Evolutionary conservation across 2,797 vertebrate species (phyloP), one percentile per base, ranked within the genome.

Genomic region (Sebastes dallii): DNA sequence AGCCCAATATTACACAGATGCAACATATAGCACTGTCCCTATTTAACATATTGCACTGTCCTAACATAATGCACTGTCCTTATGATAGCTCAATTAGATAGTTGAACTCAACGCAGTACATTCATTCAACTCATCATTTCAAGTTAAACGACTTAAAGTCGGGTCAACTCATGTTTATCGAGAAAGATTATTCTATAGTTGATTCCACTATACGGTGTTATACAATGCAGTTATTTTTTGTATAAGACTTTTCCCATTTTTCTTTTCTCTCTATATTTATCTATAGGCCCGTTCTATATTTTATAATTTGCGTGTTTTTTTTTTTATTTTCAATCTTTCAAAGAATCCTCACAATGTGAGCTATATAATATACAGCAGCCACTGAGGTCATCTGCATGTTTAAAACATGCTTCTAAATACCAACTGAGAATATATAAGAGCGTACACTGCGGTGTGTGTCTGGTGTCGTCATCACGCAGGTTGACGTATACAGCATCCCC

Each of bases 391-490:
- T 78, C 22, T 39, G 6, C 22, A 32, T 58, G 30, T 77, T 60
- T 30, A 32, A 42, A 65, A 75, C 55, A 72, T 75, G 69, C 3
- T 9, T 74, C 61, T 66, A 46, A 65, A 70, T 46, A 14, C 30
- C 39, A 22, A 58, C 46, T 64, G 61, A 78, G 56, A 34, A 55
- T 36, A 66, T n/a, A 59, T n/a, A 62, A 34, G 42, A 46, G 9
- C 55, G 64, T 67, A 13, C 54, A 78, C 61, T 82, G 82, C 76
- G 82, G 82, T 78, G 84, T 82, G 84, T 77, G 50, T 66, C 39
- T 42, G 74, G 4, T 89, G 82, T 71, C 91, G 90, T 94, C 88
- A 93, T 90, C 77, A 91, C 91, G 90, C 80, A 80, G 60, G 75
- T 73, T 93, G 88, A 91, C 89, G 90, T 78, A 66, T 24, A 3